phyloP scores from a whole-genome alignment of 2,113 vertebrate species.

The Burhinus oedicnemus region DNA sequence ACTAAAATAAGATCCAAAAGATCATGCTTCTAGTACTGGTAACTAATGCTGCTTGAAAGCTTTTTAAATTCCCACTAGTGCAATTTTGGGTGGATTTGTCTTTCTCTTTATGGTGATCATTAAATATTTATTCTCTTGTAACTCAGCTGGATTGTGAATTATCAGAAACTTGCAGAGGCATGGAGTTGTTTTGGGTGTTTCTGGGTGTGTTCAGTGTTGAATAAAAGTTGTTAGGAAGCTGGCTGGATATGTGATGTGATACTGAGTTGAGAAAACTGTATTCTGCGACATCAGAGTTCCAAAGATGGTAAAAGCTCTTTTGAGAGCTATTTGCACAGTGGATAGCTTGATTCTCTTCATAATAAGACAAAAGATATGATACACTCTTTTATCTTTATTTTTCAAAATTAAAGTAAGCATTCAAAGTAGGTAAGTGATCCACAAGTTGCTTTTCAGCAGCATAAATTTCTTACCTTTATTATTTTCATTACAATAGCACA shows the following conservation, averaged over 20 bases:
- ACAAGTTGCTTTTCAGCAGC: background rate
- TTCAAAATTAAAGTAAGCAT: background rate
- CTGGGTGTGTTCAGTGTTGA: background rate
- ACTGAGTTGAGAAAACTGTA: background rate
- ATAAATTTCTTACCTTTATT: background rate
- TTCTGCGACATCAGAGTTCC: background rate
- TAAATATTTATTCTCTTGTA: background rate
- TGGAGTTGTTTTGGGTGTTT: background rate
- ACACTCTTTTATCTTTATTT: background rate
- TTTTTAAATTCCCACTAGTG: background rate
- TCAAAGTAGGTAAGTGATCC: background rate
- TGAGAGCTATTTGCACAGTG: background rate
- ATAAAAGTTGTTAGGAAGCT: background rate
- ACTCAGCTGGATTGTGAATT: background rate
- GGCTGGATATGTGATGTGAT: background rate
- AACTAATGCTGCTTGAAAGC: background rate
- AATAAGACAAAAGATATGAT: background rate
- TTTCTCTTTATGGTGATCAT: background rate
- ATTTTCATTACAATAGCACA: background rate
- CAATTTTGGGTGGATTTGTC: background rate
- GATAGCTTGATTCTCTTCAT: background rate
- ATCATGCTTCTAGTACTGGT: background rate
- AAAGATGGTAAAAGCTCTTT: background rate
- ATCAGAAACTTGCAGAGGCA: background rate
- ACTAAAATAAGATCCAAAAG: background rate